These are phyloP conservation scores for Drosophila niveifrons DNA, from an alignment of 2,888 invertebrate genomes.

Conservation along the genomic window DNA sequence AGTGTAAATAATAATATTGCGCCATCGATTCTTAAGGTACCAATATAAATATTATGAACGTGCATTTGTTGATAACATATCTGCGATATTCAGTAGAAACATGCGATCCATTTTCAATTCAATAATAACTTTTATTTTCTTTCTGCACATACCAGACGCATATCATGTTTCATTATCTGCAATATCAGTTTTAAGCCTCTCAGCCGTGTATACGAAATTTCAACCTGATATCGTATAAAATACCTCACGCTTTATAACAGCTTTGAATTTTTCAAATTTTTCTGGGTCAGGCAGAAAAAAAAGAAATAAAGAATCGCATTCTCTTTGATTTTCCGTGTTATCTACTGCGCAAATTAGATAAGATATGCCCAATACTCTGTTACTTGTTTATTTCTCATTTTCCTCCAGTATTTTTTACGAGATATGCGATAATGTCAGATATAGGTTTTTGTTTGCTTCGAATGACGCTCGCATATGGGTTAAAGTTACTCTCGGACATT, in stretches of 20 bases:
- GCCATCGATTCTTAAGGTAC: neutral
- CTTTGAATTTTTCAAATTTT: neutral
- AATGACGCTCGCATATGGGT: conserved; percentile 43
- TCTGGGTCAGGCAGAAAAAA: neutral
- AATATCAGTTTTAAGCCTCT: conserved; percentile 3
- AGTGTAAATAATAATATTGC: neutral
- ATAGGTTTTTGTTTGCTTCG: conserved; percentile 15
- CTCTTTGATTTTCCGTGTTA: conserved; percentile 39
- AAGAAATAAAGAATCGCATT: conserved; percentile 37
- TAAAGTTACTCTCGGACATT: neutral
- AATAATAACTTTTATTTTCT: neutral
- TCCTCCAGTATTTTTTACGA: conserved; percentile 39
- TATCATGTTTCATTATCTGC: conserved; percentile 25
- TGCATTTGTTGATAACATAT: conserved; percentile 1
- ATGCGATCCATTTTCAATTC: neutral
- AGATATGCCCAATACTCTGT: conserved; percentile 34
- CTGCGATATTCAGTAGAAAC: neutral
- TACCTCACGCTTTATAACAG: neutral
- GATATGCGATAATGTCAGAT: conserved; percentile 9
- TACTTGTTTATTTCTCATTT: neutral
- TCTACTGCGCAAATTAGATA: conserved; percentile 59
- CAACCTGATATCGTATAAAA: conserved; percentile 1
- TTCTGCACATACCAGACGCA: conserved; percentile 6
- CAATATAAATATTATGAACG: neutral
- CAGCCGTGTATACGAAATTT: conserved; percentile 12